Conservation (phyloP, 2,113 vertebrate genomes). For the cat (Felis catus) region DNA sequence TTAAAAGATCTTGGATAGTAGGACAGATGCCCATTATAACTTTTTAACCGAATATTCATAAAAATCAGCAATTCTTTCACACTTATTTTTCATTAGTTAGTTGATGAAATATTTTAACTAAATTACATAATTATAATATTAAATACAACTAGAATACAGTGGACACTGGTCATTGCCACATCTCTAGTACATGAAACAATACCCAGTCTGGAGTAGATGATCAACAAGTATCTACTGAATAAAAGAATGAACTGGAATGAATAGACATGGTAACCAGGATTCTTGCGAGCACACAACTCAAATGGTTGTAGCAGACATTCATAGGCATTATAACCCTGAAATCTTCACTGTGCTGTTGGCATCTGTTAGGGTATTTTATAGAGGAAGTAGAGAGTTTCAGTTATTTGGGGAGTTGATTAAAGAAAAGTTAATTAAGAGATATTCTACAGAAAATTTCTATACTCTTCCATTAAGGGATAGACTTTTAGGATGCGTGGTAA, state of each 20-base stretch:
- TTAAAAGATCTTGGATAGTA: not conserved
- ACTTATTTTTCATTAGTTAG: not conserved
- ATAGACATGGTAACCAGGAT: not conserved
- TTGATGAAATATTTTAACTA: not conserved
- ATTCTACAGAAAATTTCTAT: not conserved
- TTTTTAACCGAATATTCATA: not conserved
- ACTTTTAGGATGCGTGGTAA: not conserved
- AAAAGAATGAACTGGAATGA: not conserved
- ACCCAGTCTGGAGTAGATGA: not conserved
- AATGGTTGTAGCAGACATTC: not conserved
- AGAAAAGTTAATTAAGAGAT: not conserved
- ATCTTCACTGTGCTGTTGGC: not conserved
- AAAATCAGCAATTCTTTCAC: not conserved
- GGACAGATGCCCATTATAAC: not conserved
- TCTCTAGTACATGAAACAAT: not conserved
- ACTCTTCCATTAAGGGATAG: not conserved
- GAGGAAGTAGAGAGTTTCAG: not conserved
- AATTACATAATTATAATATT: not conserved
- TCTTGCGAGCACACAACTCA: not conserved
- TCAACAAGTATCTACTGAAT: not conserved
- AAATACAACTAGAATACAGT: not conserved
- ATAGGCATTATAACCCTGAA: not conserved
- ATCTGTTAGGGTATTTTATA: not conserved
- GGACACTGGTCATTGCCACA: not conserved
- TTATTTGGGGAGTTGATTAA: not conserved